These are phyloP conservation scores for Alsophila aescularia DNA, from an alignment of 2,888 invertebrate genomes.

Conservation along the genomic window DNA sequence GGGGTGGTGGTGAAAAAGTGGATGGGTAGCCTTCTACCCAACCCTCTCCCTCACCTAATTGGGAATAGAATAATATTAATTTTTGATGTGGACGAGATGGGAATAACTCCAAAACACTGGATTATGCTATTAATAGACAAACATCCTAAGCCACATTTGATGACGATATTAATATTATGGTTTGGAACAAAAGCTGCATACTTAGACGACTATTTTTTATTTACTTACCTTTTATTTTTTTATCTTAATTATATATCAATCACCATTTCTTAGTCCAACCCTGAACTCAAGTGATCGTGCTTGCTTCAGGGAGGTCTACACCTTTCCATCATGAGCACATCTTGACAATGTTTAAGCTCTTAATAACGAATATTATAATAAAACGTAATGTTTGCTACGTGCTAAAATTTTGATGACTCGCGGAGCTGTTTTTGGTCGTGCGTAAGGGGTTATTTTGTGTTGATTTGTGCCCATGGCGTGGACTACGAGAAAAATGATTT, in stretches of 20 bases:
- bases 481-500: neutral
- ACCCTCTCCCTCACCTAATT: too few relatives aligned
- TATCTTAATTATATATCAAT: neutral
- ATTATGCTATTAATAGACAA: too few relatives aligned
- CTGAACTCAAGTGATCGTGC: slow-evolving; percentile 47
- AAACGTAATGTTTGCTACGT: slow-evolving; percentile 19
- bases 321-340: slow-evolving; percentile 43
- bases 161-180: too few relatives aligned
- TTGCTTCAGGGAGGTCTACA: slow-evolving; percentile 61
- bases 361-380: slow-evolving; percentile 17
- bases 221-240: neutral
- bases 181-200: too few relatives aligned
- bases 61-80: too few relatives aligned
- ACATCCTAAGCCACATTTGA: too few relatives aligned
- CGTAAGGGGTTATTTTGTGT: slow-evolving; percentile 14
- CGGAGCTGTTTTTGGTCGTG: neutral
- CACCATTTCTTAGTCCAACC: slow-evolving; percentile 33
- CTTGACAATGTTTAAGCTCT: slow-evolving; percentile 30
- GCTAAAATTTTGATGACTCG: slow-evolving; percentile 20
- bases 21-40: too few relatives aligned
- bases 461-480: neutral
- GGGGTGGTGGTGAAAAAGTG: too few relatives aligned
- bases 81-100: too few relatives aligned
- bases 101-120: too few relatives aligned
- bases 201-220: too few relatives aligned